These are phyloP conservation scores for Pipistrellus nathusii DNA, from an alignment of 2,797 vertebrate species.

Conservation along the genomic window DNA sequence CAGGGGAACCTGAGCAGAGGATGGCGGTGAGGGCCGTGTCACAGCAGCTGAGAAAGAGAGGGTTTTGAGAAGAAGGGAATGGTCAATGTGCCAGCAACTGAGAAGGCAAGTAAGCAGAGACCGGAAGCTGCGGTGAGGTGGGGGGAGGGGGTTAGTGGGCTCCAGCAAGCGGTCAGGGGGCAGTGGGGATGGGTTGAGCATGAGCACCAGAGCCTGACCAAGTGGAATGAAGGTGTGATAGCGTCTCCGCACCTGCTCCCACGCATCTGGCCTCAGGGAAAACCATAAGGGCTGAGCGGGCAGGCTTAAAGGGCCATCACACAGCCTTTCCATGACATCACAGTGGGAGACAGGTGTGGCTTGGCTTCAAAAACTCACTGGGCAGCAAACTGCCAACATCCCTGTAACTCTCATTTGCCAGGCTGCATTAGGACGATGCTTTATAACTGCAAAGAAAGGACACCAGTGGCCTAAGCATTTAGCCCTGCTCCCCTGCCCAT, in stretches of 20 bases:
- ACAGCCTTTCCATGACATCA: background rate
- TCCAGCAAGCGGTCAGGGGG: background rate
- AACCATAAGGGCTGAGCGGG: background rate
- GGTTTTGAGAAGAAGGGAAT: background rate
- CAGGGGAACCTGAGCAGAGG: background rate
- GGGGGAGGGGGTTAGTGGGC: background rate
- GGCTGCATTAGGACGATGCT: background rate
- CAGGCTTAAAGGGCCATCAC: no score
- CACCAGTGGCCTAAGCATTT: background rate
- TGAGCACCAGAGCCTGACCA: accelerated
- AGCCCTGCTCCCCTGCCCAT: background rate
- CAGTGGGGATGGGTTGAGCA: background rate
- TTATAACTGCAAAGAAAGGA: background rate
- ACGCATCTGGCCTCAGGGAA: accelerated
- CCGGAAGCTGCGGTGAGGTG: background rate
- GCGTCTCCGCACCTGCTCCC: background rate
- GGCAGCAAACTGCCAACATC: background rate
- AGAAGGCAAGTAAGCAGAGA: background rate
- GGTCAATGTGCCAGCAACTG: background rate
- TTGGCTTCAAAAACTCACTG: background rate
- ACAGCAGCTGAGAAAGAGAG: background rate
- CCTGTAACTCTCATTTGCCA: background rate
- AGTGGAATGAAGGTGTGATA: accelerated
- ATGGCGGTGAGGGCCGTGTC: background rate
- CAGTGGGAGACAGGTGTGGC: background rate